Conservation (phyloP, 2,797 vertebrate genomes). For the Falco peregrinus region DNA sequence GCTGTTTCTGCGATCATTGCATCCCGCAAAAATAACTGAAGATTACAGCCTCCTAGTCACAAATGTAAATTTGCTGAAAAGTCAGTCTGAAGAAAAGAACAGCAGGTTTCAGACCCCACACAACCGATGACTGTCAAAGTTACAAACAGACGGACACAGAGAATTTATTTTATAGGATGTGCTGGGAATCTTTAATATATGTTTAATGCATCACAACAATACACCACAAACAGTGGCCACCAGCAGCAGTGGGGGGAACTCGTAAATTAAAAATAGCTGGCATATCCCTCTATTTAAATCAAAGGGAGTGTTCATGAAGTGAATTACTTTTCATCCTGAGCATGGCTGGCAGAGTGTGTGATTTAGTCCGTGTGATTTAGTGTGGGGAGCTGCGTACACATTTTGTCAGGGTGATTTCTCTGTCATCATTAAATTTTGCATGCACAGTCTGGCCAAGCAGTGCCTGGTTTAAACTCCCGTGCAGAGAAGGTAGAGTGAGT, state of each 20-base stretch:
- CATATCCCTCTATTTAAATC: slow-evolving; percentile 7
- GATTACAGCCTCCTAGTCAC: not conserved
- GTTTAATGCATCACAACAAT: not conserved
- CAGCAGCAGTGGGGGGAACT: not conserved
- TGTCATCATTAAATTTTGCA: not conserved
- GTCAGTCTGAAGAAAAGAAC: not conserved
- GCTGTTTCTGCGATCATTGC: not conserved
- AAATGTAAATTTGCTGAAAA: not conserved
- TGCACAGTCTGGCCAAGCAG: not conserved
- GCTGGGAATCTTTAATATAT: not conserved
- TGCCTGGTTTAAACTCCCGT: not conserved
- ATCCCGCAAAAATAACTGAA: not conserved
- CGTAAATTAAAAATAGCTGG: not conserved
- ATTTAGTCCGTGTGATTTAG: slow-evolving; percentile 13
- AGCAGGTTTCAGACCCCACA: not conserved
- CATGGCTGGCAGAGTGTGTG: not conserved
- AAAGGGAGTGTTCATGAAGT: not conserved
- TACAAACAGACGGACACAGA: not conserved
- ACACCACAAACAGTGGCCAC: not conserved
- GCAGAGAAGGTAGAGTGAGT: not conserved
- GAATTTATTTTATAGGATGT: not conserved
- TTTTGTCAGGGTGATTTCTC: slow-evolving; percentile 33
- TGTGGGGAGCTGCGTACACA: not conserved
- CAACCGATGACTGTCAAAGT: not conserved
- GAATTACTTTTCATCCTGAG: not conserved